Base-by-base conservation (phyloP, 2,113 vertebrate species). In the Tetrao urogallus region DNA sequence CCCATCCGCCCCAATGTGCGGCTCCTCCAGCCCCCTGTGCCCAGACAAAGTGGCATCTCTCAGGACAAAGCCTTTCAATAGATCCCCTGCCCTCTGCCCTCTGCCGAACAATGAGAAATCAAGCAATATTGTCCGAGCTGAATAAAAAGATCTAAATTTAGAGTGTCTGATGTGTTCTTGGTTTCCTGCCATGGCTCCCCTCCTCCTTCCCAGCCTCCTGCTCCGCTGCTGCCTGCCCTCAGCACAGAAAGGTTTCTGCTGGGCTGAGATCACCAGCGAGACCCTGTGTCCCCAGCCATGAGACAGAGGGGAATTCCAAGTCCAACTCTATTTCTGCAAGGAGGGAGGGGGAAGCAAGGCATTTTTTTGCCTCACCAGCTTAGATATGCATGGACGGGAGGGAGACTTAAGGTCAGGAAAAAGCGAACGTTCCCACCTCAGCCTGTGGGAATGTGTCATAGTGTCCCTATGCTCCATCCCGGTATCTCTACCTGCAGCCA, bases 101-200 rank as follows among this genome's bases (percentile, higher is more conserved):
- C 93, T 97, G 70, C 65, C 3, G 22, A 96, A 98, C 98, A 98
- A 98, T 98, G 93, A 92, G 90, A 97, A 97, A 97, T 98, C 97
- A 97, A 97, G 97, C 96, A 98, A 98, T 98, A 97, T 97, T 97
- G 98, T 98, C 96, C 11, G 10, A 80, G 96, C 94, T 96, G 97
- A 98, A 97, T 97, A 97, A 96, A 97, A 97, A n/a, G 58, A 88
- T 96, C 98, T 98, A 98, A 98, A 98, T 98, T 98, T 98, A 98
- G 98, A 92, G 73, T 85, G 90, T 97, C 97, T 97, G 97, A 97
- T 98, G 96, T 96, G 60, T 97, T 97, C 95, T 97, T 96, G 61
- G 92, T 96, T 98, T 98, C 98, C 98, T 98, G 97, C 96, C 96
- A 96, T 95, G 85, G 87, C 89, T 96, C 96, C 97, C 97, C 97